Evolutionary conservation across 1,140 invertebrate species (phyloP), one percentile per base, ranked within the genome.

Genomic region (Drosophila triauraria): DNA sequence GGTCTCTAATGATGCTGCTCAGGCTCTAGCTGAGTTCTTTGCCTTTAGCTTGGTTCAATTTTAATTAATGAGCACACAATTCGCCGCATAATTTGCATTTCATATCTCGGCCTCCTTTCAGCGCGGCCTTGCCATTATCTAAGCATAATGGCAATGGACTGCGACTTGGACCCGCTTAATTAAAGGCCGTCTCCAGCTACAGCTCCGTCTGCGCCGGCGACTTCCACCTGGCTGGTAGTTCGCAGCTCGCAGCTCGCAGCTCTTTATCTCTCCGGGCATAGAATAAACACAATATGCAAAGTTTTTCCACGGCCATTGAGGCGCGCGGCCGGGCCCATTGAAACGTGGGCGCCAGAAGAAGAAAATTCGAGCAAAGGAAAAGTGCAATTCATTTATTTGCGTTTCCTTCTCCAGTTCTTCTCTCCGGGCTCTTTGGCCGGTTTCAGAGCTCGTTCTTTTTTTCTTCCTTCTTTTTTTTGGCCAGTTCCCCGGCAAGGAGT

Each of bases 331-430:
- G 65, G 76, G 85, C 83, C 82, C 84, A 88, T 88, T 87, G 84
- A 87, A 87, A 87, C 67, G 56, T 46, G 54, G 50, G 54, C 35
- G 51, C 62, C 69, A 69, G 51, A 79, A 82, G 51, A 79, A 82
- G 84, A 59, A 91, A 74, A 77, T 82, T 56, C 51, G 40, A 50
- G 70, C 81, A 90, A 86, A 90, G 85, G 71, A 91, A 90, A 91
- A 90, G 86, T 90, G 85, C 85, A 90, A 90, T 90, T 90, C 87
- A 90, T 90, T 90, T 90, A 90, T 90, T 91, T 91, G 87, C 86
- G 71, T 90, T 90, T 91, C 85, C 86, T 90, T 90, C 85, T 86
- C 61, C 65, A 78, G 72, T 72, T 67, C 59, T 67, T 46, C 43
- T 23, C 64, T 51, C 35, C 12, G 53, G 20, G 35, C 68, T 58